Evolutionary conservation across 30 jellyfish, hydroid and myxozoan species (phyloP).

Genomic region (Hydractinia echinata): DNA sequence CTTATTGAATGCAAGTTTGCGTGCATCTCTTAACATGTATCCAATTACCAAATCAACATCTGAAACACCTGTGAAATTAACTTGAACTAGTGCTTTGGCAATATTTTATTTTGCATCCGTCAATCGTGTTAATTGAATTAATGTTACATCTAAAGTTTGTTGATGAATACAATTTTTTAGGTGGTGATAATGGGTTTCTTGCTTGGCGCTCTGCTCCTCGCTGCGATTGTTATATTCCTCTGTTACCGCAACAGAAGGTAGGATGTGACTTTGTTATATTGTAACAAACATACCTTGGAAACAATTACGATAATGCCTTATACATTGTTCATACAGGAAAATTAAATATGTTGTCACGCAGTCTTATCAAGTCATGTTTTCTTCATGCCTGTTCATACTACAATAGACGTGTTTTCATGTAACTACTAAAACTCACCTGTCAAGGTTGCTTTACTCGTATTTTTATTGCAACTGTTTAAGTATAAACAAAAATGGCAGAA

Average conservation of each 20-base stretch:
- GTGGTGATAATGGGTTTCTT: constrained; percentile 59
- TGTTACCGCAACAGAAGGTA: constrained; percentile 83
- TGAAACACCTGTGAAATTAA: not conserved
- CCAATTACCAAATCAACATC: not conserved
- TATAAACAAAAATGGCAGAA: no score
- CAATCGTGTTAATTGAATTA: not conserved
- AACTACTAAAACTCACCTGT: no score
- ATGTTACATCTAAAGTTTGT: not conserved
- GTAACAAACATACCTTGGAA: no score
- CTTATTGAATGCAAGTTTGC: not conserved
- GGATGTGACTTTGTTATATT: not conserved
- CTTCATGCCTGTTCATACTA: no score
- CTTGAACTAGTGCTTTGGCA: no score
- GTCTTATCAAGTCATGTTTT: no score
- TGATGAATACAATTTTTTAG: constrained; percentile 32
- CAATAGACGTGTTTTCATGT: no score
- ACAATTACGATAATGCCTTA: no score
- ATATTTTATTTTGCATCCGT: constrained; percentile 4
- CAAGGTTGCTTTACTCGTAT: no score
- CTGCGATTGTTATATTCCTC: constrained; percentile 46
- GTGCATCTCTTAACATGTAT: not conserved
- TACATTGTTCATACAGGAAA: no score
- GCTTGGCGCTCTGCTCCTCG: constrained; percentile 51
- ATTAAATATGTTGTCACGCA: no score
- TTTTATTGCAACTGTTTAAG: no score